Conservation (phyloP, 2,113 vertebrate species). For the Lamprologus speciosus region DNA sequence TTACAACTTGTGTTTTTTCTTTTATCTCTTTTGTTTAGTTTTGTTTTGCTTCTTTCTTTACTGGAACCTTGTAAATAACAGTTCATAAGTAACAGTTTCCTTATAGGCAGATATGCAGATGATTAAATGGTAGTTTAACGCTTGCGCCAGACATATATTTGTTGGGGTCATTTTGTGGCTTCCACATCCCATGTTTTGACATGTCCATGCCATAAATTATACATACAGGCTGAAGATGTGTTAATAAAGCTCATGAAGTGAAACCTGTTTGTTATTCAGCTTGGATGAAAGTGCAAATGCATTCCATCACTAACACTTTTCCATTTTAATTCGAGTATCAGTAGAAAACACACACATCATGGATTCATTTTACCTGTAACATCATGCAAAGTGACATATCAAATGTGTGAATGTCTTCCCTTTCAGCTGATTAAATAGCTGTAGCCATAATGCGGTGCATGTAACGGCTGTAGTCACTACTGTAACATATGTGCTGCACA, state of each 20-base stretch:
- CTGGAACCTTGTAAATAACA: neutral
- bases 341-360: neutral
- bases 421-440: neutral
- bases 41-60: neutral
- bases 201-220: neutral
- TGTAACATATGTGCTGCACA: neutral
- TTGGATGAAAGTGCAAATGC: neutral
- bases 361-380: neutral
- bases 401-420: neutral
- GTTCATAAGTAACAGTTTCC: neutral
- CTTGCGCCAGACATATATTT: neutral
- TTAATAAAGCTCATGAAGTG: neutral
- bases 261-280: neutral
- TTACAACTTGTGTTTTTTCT: neutral
- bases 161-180: neutral
- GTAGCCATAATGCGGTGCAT: neutral
- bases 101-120: neutral
- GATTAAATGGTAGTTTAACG: neutral
- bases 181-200: neutral
- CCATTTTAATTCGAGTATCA: neutral
- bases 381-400: neutral
- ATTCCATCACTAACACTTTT: neutral
- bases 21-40: neutral
- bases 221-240: neutral
- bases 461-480: neutral